phyloP scores from a whole-genome alignment of 2,888 invertebrate genomes.

The Lepidochrysops patricia region DNA sequence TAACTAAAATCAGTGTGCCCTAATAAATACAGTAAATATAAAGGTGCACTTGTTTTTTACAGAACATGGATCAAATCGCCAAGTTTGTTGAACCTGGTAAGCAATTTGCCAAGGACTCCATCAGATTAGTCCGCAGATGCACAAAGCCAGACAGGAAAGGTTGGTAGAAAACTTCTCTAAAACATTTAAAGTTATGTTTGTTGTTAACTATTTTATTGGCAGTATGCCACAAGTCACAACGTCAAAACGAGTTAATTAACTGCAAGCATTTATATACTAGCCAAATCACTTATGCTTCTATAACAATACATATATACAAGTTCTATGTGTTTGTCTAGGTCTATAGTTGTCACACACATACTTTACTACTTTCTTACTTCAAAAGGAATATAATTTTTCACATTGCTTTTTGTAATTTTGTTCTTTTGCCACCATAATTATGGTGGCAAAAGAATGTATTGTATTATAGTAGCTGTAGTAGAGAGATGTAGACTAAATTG shows the following conservation, averaged over 20 bases:
- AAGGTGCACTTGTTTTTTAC: constrained; percentile 32
- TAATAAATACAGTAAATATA: background rate
- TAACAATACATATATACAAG: background rate
- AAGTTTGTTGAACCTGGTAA: constrained; percentile 96
- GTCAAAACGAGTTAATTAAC: too few relatives aligned
- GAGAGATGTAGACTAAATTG: too few relatives aligned
- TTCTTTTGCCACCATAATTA: too few relatives aligned
- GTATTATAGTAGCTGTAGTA: too few relatives aligned
- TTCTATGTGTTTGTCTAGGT: background rate
- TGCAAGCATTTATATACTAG: background rate
- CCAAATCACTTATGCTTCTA: background rate
- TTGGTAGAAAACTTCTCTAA: constrained; percentile 48
- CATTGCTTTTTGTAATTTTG: too few relatives aligned
- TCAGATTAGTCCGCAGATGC: constrained; percentile 98
- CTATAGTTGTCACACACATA: too few relatives aligned
- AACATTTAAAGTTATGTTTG: background rate
- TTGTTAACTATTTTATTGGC: background rate
- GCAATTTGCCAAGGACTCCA: constrained; percentile 98
- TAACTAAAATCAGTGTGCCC: background rate
- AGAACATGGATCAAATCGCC: constrained; percentile 96
- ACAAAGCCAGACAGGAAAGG: constrained; percentile 99
- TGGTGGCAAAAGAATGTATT: too few relatives aligned
- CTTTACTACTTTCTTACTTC: too few relatives aligned
- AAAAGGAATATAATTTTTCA: too few relatives aligned
- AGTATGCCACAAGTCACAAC: constrained; percentile 3